Base-by-base conservation (phyloP, 2,113 vertebrate species). In the Peucedramus taeniatus region DNA sequence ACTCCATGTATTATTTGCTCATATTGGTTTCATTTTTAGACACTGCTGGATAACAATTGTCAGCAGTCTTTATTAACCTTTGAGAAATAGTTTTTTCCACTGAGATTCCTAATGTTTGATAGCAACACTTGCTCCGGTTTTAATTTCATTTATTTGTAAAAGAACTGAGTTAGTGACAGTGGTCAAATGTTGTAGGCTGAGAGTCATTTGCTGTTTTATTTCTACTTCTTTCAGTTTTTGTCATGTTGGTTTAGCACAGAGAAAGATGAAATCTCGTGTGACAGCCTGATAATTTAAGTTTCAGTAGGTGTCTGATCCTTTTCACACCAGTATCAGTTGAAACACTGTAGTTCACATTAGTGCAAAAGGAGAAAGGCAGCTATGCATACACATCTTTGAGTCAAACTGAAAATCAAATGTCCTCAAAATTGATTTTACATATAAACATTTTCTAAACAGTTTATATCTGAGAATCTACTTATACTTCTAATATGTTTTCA, bases 1-100 rank as follows among this genome's bases (percentile, higher is more conserved):
- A 78, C 21, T 53, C 35, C 54, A 15, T 51, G 60, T 83, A 14
- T 74, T 94, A 84, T 53, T 84, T 86, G 61, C 76, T 95, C 37
- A 64, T 89, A 87, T 89, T 60, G 77, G 50, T 87, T 93, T 93
- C 64, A 66, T 94, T 94, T 96, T 95, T 86, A 96, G 69, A 53
- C 53, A 93, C 69, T 78, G 65, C 15, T 94, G 94, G 90, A 61
- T 93, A 83, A 87, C 20, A 95, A 71, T 79, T 94, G 59, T 64
- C 94, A 89, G 19, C 12, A 84, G 42, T 74, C 26, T 51, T 93
- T 92, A 93, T 92, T 82, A 96, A 93, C 57, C 71, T 96, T 81
- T 89, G 51, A 63, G 83, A 90, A 90, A 44, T 51, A 57, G 10
- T 87, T 63, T 88, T 75, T 79, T 60, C 26, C 57, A 31, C 19